A percentile compares a stretch with the other conserved stretches of the same genome.
phyloP scores from a whole-genome alignment of 2,113 vertebrate genomes.

The Meleagris gallopavo region DNA sequence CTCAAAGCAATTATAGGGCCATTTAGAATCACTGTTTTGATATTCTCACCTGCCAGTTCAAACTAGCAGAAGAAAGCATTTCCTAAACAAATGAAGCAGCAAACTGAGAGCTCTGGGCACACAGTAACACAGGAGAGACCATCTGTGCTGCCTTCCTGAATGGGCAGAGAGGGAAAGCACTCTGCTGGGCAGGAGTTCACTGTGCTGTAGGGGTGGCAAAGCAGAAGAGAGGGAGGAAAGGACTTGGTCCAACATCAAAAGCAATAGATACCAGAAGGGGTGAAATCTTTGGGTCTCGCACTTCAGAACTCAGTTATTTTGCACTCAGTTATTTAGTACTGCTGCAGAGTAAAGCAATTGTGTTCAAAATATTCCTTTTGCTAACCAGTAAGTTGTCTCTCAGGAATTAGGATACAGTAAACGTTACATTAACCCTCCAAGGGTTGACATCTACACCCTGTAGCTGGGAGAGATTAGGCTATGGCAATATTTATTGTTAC shows the following conservation, averaged over 20 bases:
- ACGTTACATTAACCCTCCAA: not conserved
- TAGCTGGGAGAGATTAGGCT: not conserved
- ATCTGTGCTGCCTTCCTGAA: fast-evolving
- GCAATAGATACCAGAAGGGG: not conserved
- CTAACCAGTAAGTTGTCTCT: not conserved
- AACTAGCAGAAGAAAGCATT: not conserved
- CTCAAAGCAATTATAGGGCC: constrained; percentile 2
- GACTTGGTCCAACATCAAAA: not conserved
- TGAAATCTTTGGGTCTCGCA: not conserved
- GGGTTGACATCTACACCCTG: not conserved
- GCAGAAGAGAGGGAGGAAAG: not conserved
- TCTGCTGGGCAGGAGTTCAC: not conserved
- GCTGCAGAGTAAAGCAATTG: not conserved
- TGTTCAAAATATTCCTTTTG: not conserved
- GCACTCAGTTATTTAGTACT: not conserved
- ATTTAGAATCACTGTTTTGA: not conserved
- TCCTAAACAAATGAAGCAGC: not conserved
- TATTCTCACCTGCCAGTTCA: not conserved
- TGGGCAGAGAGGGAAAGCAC: not conserved
- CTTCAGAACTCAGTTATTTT: not conserved
- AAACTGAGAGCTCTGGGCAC: not conserved
- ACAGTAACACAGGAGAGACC: not conserved
- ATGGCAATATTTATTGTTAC: not conserved
- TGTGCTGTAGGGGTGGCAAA: fast-evolving
- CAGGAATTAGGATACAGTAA: not conserved